These are phyloP conservation scores for Nephotettix cincticeps DNA, from an alignment of 1,140 invertebrate species.

Conservation along the genomic window DNA sequence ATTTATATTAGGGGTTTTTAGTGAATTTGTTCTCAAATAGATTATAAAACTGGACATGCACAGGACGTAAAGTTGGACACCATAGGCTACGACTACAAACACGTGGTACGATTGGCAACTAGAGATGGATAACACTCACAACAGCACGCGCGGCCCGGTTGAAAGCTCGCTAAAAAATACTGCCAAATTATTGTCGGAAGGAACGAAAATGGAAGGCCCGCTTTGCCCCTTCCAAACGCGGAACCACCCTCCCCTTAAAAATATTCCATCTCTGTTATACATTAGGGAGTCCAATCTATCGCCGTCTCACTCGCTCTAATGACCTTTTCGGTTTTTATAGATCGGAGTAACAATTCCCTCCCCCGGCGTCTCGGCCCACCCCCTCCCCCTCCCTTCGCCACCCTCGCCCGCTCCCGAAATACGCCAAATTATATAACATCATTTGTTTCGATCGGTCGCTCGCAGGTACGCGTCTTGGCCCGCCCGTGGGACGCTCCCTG, in stretches of 20 bases:
- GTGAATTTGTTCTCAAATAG: too few species aligned
- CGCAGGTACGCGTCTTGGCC: not conserved
- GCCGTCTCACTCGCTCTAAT: conserved; percentile 28
- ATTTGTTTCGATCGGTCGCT: conserved; percentile 12
- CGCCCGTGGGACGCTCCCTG: too few species aligned
- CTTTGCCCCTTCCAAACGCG: not conserved
- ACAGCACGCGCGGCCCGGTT: conserved; percentile 1
- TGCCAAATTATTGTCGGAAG: conserved; percentile 15
- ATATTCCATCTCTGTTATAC: conserved; percentile 24
- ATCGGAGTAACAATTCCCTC: conserved; percentile 24
- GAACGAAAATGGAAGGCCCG: not conserved
- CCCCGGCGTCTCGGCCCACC: not conserved
- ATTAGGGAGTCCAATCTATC: conserved; percentile 10
- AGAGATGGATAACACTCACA: too few species aligned
- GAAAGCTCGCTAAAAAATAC: conserved; percentile 22
- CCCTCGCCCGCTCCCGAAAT: conserved; percentile 7
- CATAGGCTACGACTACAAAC: too few species aligned
- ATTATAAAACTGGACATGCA: too few species aligned
- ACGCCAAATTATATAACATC: conserved; percentile 19
- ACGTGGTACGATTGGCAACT: too few species aligned
- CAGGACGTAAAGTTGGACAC: too few species aligned
- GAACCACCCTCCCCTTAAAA: conserved; percentile 9
- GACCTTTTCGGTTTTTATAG: conserved; percentile 33
- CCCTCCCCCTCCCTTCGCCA: not conserved
- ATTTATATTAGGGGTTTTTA: too few species aligned